phyloP scores from a whole-genome alignment of 2,888 invertebrate species.

The Macrosoma leucophasiata region DNA sequence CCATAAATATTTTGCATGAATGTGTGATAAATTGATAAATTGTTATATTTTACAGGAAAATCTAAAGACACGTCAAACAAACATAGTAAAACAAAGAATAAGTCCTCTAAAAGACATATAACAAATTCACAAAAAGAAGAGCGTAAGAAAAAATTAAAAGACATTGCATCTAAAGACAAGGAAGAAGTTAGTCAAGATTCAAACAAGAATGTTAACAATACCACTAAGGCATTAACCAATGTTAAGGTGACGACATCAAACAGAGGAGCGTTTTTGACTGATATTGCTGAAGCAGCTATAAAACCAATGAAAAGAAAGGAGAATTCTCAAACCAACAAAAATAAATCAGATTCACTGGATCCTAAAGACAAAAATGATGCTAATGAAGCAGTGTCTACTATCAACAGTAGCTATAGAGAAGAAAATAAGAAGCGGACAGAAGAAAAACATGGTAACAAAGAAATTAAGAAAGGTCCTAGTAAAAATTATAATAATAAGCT shows the following conservation, averaged over 20 bases:
- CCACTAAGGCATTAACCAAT: conserved; percentile 34
- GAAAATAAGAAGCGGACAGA: too few relatives aligned
- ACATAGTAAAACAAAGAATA: conserved; percentile 30
- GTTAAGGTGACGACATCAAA: conserved; percentile 71
- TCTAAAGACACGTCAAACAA: conserved; percentile 32
- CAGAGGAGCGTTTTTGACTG: conserved; percentile 73
- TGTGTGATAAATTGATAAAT: conserved; percentile 6
- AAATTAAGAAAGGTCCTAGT: conserved; percentile 6
- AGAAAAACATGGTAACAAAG: conserved; percentile 6
- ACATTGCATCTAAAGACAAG: conserved; percentile 56
- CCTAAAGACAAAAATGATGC: too few relatives aligned
- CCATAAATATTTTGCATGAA: conserved; percentile 25
- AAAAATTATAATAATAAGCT: conserved; percentile 11
- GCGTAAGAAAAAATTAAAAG: conserved; percentile 68
- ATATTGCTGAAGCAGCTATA: conserved; percentile 34
- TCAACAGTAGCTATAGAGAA: too few relatives aligned
- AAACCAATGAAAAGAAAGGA: conserved; percentile 42
- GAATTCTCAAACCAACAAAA: conserved; percentile 5
- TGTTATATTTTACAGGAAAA: conserved; percentile 35
- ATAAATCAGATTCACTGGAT: too few relatives aligned
- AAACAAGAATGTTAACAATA: conserved; percentile 28
- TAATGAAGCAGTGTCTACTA: too few relatives aligned
- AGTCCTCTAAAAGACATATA: conserved; percentile 36
- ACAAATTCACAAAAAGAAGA: conserved; percentile 55
- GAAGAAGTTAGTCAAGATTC: conserved; percentile 31